Percentiles rank a stretch among this genome's conserved stretches.
These are phyloP conservation scores for Labeo rohita DNA, from an alignment of 2,113 vertebrate genomes.

Conservation along the genomic window DNA sequence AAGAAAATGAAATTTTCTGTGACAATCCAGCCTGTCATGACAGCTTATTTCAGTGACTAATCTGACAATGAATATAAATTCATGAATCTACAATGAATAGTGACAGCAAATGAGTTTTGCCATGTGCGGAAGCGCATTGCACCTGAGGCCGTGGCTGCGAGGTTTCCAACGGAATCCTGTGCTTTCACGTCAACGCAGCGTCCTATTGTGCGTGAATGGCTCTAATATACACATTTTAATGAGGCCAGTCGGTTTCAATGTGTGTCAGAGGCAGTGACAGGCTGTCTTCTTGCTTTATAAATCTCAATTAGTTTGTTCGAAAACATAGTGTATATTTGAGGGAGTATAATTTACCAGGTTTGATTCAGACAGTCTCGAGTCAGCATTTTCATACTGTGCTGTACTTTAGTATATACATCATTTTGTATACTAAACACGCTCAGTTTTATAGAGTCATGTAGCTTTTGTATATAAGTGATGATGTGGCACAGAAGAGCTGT, in stretches of 20 bases:
- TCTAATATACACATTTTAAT: slow-evolving; percentile 42
- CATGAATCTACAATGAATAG: slow-evolving; percentile 57
- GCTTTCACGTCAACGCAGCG: background rate
- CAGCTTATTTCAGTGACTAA: slow-evolving; percentile 54
- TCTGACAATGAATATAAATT: slow-evolving; percentile 56
- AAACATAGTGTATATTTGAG: slow-evolving; percentile 16
- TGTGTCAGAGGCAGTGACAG: slow-evolving; percentile 10
- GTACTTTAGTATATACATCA: background rate
- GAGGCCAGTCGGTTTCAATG: slow-evolving; percentile 2
- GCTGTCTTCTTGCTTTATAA: background rate
- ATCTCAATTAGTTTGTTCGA: slow-evolving; percentile 12
- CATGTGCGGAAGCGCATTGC: slow-evolving; percentile 24
- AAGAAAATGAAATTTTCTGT: slow-evolving; percentile 53
- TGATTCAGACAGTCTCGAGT: background rate
- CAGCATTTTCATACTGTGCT: background rate
- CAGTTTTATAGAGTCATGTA: background rate
- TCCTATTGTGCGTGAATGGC: slow-evolving; percentile 24
- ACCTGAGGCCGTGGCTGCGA: slow-evolving; percentile 39
- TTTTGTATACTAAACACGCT: background rate
- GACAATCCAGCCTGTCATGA: slow-evolving; percentile 45
- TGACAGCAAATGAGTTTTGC: slow-evolving; percentile 53
- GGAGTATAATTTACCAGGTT: slow-evolving; percentile 5
- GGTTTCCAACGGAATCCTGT: slow-evolving; percentile 29
- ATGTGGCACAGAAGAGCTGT: background rate
- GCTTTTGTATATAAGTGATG: background rate